These are phyloP conservation scores for Rhea americana DNA, from an alignment of 2,113 vertebrate species.

Conservation along the genomic window DNA sequence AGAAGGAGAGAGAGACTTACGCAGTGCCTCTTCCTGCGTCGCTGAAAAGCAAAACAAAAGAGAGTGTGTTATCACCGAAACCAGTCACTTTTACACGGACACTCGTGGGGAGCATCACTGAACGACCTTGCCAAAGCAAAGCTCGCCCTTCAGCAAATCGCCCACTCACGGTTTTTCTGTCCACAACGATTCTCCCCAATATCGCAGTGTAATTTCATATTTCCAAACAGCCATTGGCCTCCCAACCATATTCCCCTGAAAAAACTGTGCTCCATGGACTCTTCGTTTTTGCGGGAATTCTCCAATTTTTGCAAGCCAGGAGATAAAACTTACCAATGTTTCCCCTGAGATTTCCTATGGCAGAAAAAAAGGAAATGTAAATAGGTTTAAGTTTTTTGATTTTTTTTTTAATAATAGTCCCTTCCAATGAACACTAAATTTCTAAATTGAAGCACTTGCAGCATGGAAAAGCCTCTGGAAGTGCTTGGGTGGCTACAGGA, in stretches of 20 bases:
- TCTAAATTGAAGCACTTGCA: too few relatives aligned
- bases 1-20: neutral
- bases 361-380: neutral
- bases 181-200: neutral
- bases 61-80: neutral
- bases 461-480: neutral
- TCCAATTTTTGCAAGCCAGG: neutral
- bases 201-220: neutral
- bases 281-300: too few relatives aligned
- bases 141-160: neutral
- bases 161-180: neutral
- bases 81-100: rapidly evolving
- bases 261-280: too few relatives aligned
- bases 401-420: too few relatives aligned
- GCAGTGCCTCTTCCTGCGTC: neutral
- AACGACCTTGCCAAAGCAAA: neutral
- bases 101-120: too few relatives aligned
- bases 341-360: neutral
- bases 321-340: neutral
- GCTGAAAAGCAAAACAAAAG: neutral
- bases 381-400: too few relatives aligned
- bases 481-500: rapidly evolving
- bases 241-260: rapidly evolving
- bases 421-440: neutral
- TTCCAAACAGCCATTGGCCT: neutral